A percentile compares a stretch with the other conserved stretches of the same genome.
These are phyloP conservation scores for Drosophila prostipennis DNA, from an alignment of 2,888 invertebrate species.

Conservation along the genomic window DNA sequence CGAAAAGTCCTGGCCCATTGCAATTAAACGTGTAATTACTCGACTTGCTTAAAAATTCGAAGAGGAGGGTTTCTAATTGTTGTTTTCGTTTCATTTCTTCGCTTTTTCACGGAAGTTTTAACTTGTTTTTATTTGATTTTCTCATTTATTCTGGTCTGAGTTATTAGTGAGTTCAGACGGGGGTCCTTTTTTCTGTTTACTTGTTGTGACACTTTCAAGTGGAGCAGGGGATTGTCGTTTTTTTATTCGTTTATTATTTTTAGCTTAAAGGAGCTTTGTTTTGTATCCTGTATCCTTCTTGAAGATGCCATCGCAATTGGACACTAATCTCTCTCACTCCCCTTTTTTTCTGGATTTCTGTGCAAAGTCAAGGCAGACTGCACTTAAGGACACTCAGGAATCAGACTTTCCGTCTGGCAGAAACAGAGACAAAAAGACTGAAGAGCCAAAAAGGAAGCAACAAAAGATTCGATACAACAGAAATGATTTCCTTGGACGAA, in stretches of 20 bases:
- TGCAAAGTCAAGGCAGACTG: constrained; percentile 51
- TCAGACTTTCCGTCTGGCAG: constrained; percentile 39
- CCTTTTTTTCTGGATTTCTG: neutral
- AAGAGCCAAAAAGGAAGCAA: constrained; percentile 62
- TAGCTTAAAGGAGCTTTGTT: constrained; percentile 32
- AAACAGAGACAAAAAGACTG: constrained; percentile 46
- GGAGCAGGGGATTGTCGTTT: constrained; percentile 19
- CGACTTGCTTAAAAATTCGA: constrained; percentile 72
- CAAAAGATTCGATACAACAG: constrained; percentile 77
- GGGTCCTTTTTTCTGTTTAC: constrained; percentile 48
- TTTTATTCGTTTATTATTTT: constrained; percentile 59
- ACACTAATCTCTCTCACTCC: constrained; percentile 56
- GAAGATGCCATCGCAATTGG: constrained; percentile 49
- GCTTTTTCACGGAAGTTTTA: constrained; percentile 68
- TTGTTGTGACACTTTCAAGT: constrained; percentile 68
- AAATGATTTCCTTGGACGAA: constrained; percentile 72
- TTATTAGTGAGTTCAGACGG: constrained; percentile 60
- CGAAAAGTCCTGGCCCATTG: constrained; percentile 56
- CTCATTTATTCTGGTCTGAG: constrained; percentile 52
- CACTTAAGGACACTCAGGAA: constrained; percentile 64
- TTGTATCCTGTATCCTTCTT: constrained; percentile 8
- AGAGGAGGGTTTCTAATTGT: constrained; percentile 36
- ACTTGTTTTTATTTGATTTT: constrained; percentile 51
- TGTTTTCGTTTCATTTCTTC: constrained; percentile 40
- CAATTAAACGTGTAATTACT: constrained; percentile 84